Percentiles rank a stretch among this genome's conserved stretches.
Conservation (phyloP, 2,113 vertebrate genomes). For the Corvus cornix region DNA sequence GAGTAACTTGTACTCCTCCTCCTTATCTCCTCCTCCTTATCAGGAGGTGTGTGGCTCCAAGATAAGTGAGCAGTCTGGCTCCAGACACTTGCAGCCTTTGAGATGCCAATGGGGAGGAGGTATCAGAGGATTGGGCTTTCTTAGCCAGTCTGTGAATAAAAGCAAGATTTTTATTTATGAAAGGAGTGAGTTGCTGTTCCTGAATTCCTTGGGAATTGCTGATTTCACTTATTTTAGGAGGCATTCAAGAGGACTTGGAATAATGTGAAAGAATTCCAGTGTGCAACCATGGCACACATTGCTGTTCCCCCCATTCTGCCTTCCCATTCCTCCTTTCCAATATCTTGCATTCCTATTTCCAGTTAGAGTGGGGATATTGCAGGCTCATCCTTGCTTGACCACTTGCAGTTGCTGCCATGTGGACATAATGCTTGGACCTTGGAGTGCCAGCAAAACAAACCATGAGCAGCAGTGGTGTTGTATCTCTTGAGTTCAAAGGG, state of each 20-base stretch:
- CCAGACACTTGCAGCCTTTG: background rate
- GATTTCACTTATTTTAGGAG: background rate
- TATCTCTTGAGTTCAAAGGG: background rate
- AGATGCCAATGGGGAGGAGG: background rate
- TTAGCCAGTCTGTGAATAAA: background rate
- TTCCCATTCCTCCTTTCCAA: background rate
- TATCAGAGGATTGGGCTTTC: background rate
- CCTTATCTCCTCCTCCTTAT: conserved; percentile 23
- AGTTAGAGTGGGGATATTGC: background rate
- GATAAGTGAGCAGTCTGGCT: background rate
- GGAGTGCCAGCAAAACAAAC: background rate
- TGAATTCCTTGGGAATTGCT: background rate
- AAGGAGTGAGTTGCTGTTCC: background rate
- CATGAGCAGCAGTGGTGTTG: rapidly evolving
- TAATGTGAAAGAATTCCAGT: background rate
- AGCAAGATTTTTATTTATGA: background rate
- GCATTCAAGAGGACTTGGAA: background rate
- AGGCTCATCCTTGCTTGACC: background rate
- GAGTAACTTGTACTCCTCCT: background rate
- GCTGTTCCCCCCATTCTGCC: background rate
- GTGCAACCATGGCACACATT: background rate
- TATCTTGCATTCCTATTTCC: background rate
- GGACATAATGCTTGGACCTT: background rate
- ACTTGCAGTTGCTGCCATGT: background rate
- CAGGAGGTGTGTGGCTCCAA: background rate